Conservation (phyloP, 1,140 invertebrate species). For the Hypothenemus hampei region DNA sequence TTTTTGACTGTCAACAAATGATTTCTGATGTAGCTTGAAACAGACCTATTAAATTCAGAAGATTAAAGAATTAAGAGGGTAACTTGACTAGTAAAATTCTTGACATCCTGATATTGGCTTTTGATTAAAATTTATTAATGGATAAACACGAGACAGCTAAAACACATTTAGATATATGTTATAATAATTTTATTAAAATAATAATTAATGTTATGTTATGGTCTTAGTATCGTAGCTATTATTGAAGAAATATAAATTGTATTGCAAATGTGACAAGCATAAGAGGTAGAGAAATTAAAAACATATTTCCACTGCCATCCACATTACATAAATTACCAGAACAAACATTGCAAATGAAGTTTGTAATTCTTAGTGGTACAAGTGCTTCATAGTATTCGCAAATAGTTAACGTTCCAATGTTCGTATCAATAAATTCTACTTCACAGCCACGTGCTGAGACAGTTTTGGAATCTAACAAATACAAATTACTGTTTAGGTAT, state of each 20-base stretch:
- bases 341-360: slow-evolving; percentile 1
- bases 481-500: neutral
- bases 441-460: slow-evolving; percentile 9
- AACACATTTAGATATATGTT: no score
- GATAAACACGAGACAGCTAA: no score
- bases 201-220: neutral
- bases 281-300: neutral
- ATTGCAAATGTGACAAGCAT: neutral
- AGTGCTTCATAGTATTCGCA: slow-evolving; percentile 2
- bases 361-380: slow-evolving; percentile 1
- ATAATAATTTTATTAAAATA: neutral
- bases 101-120: no score
- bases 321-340: neutral
- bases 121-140: no score
- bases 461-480: neutral
- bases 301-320: neutral
- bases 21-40: no score
- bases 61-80: no score
- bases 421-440: neutral
- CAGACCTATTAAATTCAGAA: no score
- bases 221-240: neutral
- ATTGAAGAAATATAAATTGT: neutral
- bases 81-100: no score
- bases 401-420: neutral
- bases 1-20: no score